Evolutionary conservation across 2,888 invertebrate species (phyloP).

Genomic region (Rhorus exstirpatorius): DNA sequence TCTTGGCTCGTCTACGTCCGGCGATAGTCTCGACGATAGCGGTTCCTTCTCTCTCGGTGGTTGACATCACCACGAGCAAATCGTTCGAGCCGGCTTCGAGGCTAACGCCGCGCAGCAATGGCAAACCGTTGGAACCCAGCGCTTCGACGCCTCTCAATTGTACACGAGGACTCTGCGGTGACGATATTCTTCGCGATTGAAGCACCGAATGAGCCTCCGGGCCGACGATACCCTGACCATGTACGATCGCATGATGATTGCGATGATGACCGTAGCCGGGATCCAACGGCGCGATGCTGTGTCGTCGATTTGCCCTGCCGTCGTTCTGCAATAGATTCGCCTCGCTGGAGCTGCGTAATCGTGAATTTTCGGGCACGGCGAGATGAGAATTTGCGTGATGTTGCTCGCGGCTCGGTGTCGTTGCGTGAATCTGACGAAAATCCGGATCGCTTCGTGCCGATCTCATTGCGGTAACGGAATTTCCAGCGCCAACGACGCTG

Average conservation of each 20-base stretch:
- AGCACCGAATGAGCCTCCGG: constrained; percentile 74
- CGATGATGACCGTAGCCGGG: constrained; percentile 78
- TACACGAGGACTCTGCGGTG: constrained; percentile 82
- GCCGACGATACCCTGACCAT: constrained; percentile 73
- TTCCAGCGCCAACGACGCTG: constrained; percentile 89
- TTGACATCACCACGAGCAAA: constrained; percentile 95
- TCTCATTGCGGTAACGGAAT: constrained; percentile 87
- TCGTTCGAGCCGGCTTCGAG: constrained; percentile 97
- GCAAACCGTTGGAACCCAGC: constrained; percentile 73
- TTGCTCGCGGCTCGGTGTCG: constrained; percentile 77
- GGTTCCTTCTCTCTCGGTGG: constrained; percentile 94
- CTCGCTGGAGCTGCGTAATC: constrained; percentile 91
- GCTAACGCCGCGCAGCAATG: constrained; percentile 87
- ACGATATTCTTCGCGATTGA: constrained; percentile 68
- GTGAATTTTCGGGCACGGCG: constrained; percentile 78
- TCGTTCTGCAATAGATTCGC: constrained; percentile 90
- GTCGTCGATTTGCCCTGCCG: constrained; percentile 78
- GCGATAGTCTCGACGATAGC: constrained; percentile 94
- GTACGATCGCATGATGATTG: constrained; percentile 54
- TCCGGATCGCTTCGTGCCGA: constrained; percentile 96
- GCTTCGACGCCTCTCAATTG: constrained; percentile 83
- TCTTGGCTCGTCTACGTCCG: constrained; percentile 89
- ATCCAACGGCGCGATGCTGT: constrained; percentile 84
- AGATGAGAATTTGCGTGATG: constrained; percentile 77
- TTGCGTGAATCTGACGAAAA: constrained; percentile 87